These are phyloP conservation scores for Ailuropoda melanoleuca DNA, from an alignment of 2,113 vertebrate species.

Conservation along the genomic window DNA sequence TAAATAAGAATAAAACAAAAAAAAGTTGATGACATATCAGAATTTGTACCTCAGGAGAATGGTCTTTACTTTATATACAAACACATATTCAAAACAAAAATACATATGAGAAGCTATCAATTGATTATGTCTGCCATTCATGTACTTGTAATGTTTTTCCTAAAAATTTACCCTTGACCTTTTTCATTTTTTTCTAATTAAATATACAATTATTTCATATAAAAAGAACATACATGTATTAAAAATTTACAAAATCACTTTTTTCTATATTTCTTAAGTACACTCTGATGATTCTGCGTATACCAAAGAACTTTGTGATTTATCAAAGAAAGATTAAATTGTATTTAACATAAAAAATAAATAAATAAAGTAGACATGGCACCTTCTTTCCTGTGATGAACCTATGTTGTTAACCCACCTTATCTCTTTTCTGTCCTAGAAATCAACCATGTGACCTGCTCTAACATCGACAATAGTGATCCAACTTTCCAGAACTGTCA, in stretches of 20 bases:
- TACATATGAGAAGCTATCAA: neutral
- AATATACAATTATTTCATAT: neutral
- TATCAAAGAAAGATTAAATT: slow-evolving; percentile 1
- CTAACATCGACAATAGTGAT: neutral
- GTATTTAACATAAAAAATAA: neutral
- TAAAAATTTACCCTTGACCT: slow-evolving; percentile 9
- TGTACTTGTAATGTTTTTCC: neutral
- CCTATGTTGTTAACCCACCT: neutral
- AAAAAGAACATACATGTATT: slow-evolving; percentile 1
- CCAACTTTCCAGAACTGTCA: neutral
- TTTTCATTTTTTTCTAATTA: slow-evolving; percentile 8
- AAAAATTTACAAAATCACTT: neutral
- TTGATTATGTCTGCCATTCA: neutral
- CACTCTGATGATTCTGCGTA: neutral
- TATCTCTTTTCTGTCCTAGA: neutral
- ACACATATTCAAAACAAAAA: neutral
- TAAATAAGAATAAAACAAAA: too few relatives aligned
- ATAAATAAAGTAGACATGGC: neutral
- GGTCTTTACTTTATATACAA: neutral
- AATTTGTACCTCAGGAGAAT: neutral
- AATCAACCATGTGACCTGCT: neutral
- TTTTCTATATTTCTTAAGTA: neutral
- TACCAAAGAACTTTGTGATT: neutral
- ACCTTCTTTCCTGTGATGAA: neutral
- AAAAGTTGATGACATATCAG: neutral